phyloP scores from a whole-genome alignment of 2,888 invertebrate genomes.

The Heliconius sara region DNA sequence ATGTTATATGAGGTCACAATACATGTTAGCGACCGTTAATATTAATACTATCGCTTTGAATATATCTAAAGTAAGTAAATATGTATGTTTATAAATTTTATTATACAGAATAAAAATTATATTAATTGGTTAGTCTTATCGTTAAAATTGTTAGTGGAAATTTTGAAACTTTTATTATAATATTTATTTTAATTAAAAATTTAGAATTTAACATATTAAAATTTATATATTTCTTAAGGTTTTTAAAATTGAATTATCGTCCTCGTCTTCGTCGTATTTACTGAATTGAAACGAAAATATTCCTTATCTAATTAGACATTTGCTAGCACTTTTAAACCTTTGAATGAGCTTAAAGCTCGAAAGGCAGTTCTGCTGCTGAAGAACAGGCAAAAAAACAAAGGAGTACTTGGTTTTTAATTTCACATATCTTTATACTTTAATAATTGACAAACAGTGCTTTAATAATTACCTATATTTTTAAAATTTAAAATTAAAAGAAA shows the following conservation, averaged over 20 bases:
- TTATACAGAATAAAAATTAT: neutral
- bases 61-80: neutral
- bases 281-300: no score
- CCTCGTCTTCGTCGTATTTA: no score
- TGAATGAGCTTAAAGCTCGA: no score
- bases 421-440: neutral
- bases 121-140: neutral
- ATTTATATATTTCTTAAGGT: neutral
- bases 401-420: neutral
- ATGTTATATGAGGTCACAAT: conserved; percentile 32
- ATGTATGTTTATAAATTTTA: neutral
- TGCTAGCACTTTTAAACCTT: no score
- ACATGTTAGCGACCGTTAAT: conserved; percentile 31
- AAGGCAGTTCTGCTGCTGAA: no score
- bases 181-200: neutral
- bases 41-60: neutral
- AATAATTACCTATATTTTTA: no score
- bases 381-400: no score
- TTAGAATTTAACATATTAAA: neutral
- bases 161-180: neutral
- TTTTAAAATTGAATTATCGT: neutral
- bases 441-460: neutral
- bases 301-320: neutral
- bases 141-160: neutral
- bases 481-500: no score